These are phyloP conservation scores for Nothocercus nigrocapillus DNA, from an alignment of 2,113 vertebrate species.

Conservation along the genomic window DNA sequence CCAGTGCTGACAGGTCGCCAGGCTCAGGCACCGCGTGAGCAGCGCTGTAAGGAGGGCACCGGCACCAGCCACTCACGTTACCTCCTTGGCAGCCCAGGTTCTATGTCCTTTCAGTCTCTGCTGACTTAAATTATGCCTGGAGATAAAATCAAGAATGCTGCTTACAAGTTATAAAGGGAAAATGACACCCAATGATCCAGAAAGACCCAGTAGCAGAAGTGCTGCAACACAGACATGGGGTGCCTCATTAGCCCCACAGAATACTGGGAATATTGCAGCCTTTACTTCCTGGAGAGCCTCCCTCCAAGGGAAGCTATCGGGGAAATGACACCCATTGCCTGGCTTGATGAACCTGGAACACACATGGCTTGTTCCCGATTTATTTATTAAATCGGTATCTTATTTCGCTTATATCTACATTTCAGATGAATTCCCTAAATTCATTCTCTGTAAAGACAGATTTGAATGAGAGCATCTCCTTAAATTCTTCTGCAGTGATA, in stretches of 20 bases:
- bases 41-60: background rate
- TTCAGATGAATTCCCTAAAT: background rate
- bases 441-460: background rate
- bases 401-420: background rate
- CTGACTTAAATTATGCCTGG: background rate
- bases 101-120: background rate
- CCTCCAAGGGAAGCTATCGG: background rate
- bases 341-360: background rate
- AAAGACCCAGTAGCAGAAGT: background rate
- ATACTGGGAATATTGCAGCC: background rate
- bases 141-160: background rate
- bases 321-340: background rate
- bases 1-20: background rate
- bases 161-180: background rate
- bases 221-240: background rate
- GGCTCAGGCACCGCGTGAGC: background rate
- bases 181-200: background rate
- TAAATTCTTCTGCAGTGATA: background rate
- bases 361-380: background rate
- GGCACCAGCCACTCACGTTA: background rate
- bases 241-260: background rate
- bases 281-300: background rate
- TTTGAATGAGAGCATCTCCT: background rate
- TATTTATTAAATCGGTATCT: background rate
- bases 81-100: background rate